Evolutionary conservation across 2,888 invertebrate species (phyloP).

Genomic region (Idaea dimidiata): DNA sequence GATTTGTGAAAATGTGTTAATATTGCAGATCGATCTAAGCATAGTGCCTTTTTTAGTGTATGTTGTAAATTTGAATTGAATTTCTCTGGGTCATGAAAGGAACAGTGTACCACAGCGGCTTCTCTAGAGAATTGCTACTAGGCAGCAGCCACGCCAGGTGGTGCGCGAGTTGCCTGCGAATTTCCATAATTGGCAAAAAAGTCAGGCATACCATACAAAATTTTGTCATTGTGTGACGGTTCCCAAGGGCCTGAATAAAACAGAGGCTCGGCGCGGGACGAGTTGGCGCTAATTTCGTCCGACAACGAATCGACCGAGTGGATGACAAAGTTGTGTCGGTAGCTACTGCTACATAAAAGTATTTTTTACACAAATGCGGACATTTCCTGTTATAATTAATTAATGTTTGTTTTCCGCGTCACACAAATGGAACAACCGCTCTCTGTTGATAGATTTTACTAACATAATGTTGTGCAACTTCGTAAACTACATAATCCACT

Average conservation of each 20-base stretch:
- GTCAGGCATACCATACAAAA: conserved; percentile 61
- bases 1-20: conserved; percentile 17
- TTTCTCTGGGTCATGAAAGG: conserved; percentile 46
- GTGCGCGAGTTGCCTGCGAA: conserved; percentile 52
- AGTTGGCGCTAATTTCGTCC: conserved; percentile 62
- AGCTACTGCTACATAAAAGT: conserved; percentile 14
- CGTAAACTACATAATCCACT: not conserved
- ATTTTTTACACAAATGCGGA: conserved; percentile 21
- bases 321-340: conserved; percentile 44
- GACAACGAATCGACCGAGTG: conserved; percentile 52
- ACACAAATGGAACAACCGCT: conserved; percentile 1
- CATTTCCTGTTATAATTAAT: conserved; percentile 16
- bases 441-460: not conserved
- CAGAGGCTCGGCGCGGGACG: conserved; percentile 58
- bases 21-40: not conserved
- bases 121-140: conserved; percentile 26
- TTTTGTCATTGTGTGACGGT: conserved; percentile 65
- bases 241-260: conserved; percentile 73
- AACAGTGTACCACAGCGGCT: conserved; percentile 43
- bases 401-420: conserved; percentile 15
- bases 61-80: conserved; percentile 43
- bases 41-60: not conserved
- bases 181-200: conserved; percentile 69
- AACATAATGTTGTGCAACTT: not conserved
- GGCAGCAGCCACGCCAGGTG: conserved; percentile 51